Evolutionary conservation across 1,140 invertebrate species (phyloP).

Genomic region (Epicauta chinensis): DNA sequence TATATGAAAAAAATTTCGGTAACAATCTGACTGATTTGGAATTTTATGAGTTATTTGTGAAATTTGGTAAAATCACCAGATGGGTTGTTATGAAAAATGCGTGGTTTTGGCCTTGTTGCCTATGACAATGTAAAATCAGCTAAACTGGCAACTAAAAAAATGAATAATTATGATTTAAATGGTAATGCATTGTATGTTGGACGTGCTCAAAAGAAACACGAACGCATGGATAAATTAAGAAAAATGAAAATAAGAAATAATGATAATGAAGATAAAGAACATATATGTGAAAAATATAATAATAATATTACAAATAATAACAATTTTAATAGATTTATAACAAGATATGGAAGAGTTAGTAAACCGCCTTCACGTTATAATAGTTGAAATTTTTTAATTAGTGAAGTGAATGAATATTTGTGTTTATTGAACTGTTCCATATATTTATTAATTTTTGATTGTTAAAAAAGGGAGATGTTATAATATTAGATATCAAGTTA

Average conservation of each 20-base stretch:
- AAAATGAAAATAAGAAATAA: slow-evolving; percentile 90
- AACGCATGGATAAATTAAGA: slow-evolving; percentile 92
- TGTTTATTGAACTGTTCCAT: no score
- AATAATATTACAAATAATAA: no score
- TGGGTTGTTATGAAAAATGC: slow-evolving; percentile 90
- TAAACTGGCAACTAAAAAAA: slow-evolving; percentile 81
- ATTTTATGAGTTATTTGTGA: slow-evolving; percentile 64
- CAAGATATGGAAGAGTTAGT: no score
- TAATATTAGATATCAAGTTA: no score
- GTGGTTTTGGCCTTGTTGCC: slow-evolving; percentile 98
- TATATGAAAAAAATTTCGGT: slow-evolving; percentile 71
- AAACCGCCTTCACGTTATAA: no score
- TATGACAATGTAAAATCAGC: slow-evolving; percentile 95
- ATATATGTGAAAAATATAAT: no score
- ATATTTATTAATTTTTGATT: no score
- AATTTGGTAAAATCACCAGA: slow-evolving; percentile 90
- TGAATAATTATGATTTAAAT: slow-evolving; percentile 82
- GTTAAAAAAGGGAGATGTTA: no score
- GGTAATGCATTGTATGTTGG: slow-evolving; percentile 86
- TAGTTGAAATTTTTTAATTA: no score
- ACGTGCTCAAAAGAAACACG: slow-evolving; percentile 97
- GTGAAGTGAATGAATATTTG: no score
- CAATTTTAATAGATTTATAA: no score
- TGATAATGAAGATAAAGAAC: slow-evolving; percentile 96
- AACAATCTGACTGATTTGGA: slow-evolving; percentile 59